phyloP scores from a whole-genome alignment of 2,888 invertebrate species.

The Cacoxenus indagator region DNA sequence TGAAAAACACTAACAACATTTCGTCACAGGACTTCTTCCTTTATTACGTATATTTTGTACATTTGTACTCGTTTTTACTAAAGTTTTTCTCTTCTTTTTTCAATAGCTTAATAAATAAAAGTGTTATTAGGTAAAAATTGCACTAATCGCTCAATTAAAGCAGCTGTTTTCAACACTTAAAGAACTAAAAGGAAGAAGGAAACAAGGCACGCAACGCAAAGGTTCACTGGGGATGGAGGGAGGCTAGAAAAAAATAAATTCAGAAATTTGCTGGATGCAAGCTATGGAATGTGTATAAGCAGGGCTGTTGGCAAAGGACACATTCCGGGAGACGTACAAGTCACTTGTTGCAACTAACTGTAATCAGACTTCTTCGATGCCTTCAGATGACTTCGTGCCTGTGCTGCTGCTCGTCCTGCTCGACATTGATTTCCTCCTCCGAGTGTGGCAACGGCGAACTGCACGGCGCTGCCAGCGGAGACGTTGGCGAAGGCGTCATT shows the following conservation, averaged over 20 bases:
- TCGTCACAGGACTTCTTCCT: constrained; percentile 3
- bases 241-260: background rate
- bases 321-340: constrained; percentile 3
- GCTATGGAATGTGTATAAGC: too few relatives aligned
- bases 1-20: too few relatives aligned
- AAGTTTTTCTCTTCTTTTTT: too few relatives aligned
- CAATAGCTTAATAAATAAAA: background rate
- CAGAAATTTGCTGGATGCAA: background rate
- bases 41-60: constrained; percentile 16
- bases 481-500: constrained; percentile 43
- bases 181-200: background rate
- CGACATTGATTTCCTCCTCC: constrained; percentile 85
- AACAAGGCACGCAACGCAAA: too few relatives aligned
- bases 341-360: constrained; percentile 12
- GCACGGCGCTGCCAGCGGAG: constrained; percentile 19
- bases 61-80: background rate
- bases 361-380: constrained; percentile 9
- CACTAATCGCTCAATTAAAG: constrained; percentile 21
- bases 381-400: constrained; percentile 28
- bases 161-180: constrained; percentile 9
- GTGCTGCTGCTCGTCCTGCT: constrained; percentile 79
- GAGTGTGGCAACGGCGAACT: background rate
- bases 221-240: background rate
- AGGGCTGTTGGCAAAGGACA: too few relatives aligned
- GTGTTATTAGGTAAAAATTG: constrained; percentile 14